phyloP scores from a whole-genome alignment of 2,797 vertebrate genomes.

The Acanthurus lineatus region DNA sequence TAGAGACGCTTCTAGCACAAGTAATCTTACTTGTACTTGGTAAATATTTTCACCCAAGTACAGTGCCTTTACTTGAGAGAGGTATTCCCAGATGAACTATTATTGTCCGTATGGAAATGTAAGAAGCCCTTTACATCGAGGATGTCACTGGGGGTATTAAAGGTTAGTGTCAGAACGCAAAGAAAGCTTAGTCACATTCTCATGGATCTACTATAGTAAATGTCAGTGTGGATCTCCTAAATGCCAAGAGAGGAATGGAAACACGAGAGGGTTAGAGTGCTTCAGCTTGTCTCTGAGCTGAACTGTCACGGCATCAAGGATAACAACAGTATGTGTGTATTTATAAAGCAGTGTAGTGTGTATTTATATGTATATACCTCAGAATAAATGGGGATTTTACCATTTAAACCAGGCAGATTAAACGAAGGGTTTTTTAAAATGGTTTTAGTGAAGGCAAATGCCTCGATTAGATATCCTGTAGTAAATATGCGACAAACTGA shows the following conservation, averaged over 20 bases:
- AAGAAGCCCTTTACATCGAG: conserved; percentile 39
- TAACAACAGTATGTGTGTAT: conserved; percentile 36
- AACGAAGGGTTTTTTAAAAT: not conserved
- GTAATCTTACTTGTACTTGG: conserved; percentile 12
- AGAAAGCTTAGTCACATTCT: conserved; percentile 70
- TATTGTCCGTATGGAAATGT: conserved; percentile 46
- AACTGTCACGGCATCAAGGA: conserved; percentile 28
- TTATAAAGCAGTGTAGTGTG: conserved; percentile 28
- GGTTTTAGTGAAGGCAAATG: not conserved
- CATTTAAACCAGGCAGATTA: not conserved
- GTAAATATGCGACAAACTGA: conserved; percentile 3
- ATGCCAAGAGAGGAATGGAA: conserved; percentile 75
- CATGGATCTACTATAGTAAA: conserved; percentile 57
- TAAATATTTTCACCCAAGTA: not conserved
- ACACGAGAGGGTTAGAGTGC: conserved; percentile 66
- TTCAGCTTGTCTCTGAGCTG: conserved; percentile 51
- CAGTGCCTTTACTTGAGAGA: not conserved
- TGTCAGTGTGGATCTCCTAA: conserved; percentile 71
- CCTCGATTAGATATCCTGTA: not conserved
- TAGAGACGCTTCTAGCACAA: not conserved
- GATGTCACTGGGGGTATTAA: conserved; percentile 48
- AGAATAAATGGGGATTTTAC: not conserved
- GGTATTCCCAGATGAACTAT: conserved; percentile 42
- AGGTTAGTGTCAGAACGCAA: conserved; percentile 56
- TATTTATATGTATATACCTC: conserved; percentile 16